Evolutionary conservation across 2,797 vertebrate species (phyloP).

Genomic region (Galago senegalensis): DNA sequence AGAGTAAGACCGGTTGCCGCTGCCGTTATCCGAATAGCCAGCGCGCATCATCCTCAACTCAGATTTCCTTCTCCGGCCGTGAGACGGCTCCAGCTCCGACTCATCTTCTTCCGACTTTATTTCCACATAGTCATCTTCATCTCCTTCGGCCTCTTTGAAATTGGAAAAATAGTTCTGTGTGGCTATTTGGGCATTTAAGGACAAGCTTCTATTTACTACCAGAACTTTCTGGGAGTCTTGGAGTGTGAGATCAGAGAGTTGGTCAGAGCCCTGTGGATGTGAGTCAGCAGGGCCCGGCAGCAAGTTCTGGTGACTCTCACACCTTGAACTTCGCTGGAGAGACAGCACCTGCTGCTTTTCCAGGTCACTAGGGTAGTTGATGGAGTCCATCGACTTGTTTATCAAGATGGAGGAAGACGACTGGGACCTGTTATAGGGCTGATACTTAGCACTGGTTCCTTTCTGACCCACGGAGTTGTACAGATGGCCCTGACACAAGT

Average conservation of each 20-base stretch:
- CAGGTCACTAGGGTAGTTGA: conserved; percentile 84
- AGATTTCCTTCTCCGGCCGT: conserved; percentile 69
- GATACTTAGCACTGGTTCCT: conserved; percentile 89
- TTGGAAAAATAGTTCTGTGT: conserved; percentile 97
- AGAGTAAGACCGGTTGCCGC: conserved; percentile 82
- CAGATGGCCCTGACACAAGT: conserved; percentile 89
- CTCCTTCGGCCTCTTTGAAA: conserved; percentile 96
- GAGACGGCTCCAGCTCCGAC: conserved; percentile 84
- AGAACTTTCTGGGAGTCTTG: conserved; percentile 96
- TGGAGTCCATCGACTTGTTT: conserved; percentile 87
- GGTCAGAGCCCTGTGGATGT: conserved; percentile 90
- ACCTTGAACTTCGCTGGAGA: conserved; percentile 84
- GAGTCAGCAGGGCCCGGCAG: not conserved
- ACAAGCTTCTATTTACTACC: conserved; percentile 92
- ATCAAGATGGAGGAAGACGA: conserved; percentile 91
- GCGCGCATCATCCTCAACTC: conserved; percentile 60
- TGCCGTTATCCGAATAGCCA: conserved; percentile 74
- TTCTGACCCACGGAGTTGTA: conserved; percentile 95
- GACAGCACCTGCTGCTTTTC: conserved; percentile 87
- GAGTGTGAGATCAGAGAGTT: conserved; percentile 93
- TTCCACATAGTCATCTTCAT: conserved; percentile 97
- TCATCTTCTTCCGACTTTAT: conserved; percentile 98
- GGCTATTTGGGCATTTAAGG: conserved; percentile 93
- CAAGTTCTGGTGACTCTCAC: conserved; percentile 82
- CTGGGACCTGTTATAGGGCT: conserved; percentile 91